phyloP scores from a whole-genome alignment of 2,113 vertebrate genomes.

The Clarias macrocephalus region DNA sequence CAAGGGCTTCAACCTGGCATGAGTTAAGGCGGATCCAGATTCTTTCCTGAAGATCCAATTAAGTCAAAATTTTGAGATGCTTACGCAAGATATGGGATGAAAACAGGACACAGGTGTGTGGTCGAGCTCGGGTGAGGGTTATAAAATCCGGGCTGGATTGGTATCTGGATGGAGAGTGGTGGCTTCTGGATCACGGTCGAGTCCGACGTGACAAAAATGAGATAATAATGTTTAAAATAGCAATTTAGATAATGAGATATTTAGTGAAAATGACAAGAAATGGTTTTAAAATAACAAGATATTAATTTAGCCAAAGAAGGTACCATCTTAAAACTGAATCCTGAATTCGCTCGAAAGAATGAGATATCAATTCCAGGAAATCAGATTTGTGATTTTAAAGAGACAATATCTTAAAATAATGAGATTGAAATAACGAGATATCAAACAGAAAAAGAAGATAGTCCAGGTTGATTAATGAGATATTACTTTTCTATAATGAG shows the following conservation, averaged over 20 bases:
- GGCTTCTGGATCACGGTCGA: neutral
- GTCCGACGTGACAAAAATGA: neutral
- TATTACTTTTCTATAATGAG: neutral
- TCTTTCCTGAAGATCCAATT: neutral
- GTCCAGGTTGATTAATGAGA: neutral
- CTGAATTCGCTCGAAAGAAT: too few relatives aligned
- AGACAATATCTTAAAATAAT: neutral
- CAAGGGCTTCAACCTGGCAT: neutral
- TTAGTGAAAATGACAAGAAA: too few relatives aligned
- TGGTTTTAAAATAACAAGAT: neutral
- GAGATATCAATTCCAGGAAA: neutral
- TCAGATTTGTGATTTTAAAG: neutral
- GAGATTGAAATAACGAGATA: neutral
- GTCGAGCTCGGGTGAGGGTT: neutral
- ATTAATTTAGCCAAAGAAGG: too few relatives aligned
- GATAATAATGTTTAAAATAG: neutral
- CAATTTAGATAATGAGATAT: neutral
- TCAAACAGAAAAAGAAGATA: neutral
- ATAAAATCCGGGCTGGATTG: neutral
- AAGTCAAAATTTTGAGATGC: neutral
- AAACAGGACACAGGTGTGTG: neutral
- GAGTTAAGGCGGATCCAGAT: neutral
- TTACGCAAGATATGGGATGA: neutral
- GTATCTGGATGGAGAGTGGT: neutral
- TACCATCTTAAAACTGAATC: too few relatives aligned